A percentile compares a stretch with the other conserved stretches of the same genome.
Conservation (phyloP, 64 coral and sea anemone species). For the Pocillopora damicornis region DNA sequence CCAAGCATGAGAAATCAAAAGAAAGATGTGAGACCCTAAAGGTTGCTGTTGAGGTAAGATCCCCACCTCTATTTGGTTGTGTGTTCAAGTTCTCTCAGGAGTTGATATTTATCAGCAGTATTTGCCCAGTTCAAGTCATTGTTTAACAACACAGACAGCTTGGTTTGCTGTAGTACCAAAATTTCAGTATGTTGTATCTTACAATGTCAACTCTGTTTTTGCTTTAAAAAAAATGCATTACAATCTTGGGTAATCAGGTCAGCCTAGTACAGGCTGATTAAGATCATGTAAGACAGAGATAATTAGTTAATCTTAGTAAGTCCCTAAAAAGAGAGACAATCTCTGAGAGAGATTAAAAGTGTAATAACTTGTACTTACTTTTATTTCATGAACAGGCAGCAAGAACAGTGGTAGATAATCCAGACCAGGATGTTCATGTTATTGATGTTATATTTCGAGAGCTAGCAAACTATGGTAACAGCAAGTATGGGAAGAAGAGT, state of each 20-base stretch:
- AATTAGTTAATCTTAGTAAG: too few relatives aligned
- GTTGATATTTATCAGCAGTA: not conserved
- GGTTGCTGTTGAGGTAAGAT: slow-evolving; percentile 89
- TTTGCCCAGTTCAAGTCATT: too few relatives aligned
- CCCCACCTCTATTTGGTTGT: not conserved
- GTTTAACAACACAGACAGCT: too few relatives aligned
- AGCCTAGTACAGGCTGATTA: too few relatives aligned
- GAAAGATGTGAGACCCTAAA: slow-evolving; percentile 74
- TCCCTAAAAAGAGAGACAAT: too few relatives aligned
- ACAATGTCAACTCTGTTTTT: too few relatives aligned
- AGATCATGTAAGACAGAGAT: too few relatives aligned
- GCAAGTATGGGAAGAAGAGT: slow-evolving; percentile 70
- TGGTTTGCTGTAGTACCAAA: too few relatives aligned
- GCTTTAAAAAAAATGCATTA: too few relatives aligned
- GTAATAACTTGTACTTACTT: not conserved
- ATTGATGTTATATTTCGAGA: slow-evolving; percentile 86
- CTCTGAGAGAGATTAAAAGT: too few relatives aligned
- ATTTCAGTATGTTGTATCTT: too few relatives aligned
- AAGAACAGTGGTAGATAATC: slow-evolving; percentile 60
- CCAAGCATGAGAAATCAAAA: slow-evolving; percentile 52
- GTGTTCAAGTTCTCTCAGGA: not conserved
- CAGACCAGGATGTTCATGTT: slow-evolving; percentile 55
- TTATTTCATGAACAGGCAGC: slow-evolving; percentile 41
- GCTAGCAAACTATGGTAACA: slow-evolving; percentile 87
- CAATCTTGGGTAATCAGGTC: too few relatives aligned